These are phyloP conservation scores for Scarus forsteni DNA, from an alignment of 2,797 vertebrate species.

Conservation along the genomic window DNA sequence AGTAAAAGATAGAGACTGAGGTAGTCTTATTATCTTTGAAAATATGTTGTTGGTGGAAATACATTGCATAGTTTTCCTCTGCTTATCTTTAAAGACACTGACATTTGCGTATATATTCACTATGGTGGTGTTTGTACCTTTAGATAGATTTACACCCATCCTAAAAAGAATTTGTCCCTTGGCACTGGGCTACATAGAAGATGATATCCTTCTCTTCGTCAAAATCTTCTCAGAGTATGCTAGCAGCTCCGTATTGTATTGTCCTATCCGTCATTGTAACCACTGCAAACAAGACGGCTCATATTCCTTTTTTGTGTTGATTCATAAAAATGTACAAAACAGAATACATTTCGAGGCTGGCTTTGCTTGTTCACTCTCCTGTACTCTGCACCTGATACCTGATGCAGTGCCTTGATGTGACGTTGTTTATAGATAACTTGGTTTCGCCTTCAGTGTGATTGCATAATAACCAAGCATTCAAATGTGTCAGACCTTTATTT, in stretches of 20 bases:
- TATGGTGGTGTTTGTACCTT: constrained; percentile 20
- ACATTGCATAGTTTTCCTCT: constrained; percentile 2
- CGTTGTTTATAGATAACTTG: constrained; percentile 70
- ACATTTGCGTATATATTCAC: constrained; percentile 32
- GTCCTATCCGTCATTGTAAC: constrained; percentile 39
- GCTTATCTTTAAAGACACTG: constrained; percentile 46
- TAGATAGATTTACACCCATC: constrained; percentile 17
- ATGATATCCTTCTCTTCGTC: constrained; percentile 34
- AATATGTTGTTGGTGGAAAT: constrained; percentile 5
- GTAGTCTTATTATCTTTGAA: constrained; percentile 4
- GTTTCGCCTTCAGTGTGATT: constrained; percentile 70
- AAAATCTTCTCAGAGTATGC: constrained; percentile 34
- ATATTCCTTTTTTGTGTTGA: constrained; percentile 54
- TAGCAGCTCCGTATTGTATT: constrained; percentile 32
- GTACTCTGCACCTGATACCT: constrained; percentile 62
- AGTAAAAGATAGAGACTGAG: no score
- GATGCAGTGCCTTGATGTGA: constrained; percentile 61
- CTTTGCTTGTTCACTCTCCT: constrained; percentile 47
- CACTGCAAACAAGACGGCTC: constrained; percentile 37
- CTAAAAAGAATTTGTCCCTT: constrained; percentile 33
- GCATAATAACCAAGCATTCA: constrained; percentile 80
- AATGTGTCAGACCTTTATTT: constrained; percentile 75
- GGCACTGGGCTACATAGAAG: constrained; percentile 34
- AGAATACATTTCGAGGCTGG: constrained; percentile 43
- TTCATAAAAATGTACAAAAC: constrained; percentile 61